phyloP scores from a whole-genome alignment of 2,797 vertebrate genomes.

The Gymnothorax reevesii region DNA sequence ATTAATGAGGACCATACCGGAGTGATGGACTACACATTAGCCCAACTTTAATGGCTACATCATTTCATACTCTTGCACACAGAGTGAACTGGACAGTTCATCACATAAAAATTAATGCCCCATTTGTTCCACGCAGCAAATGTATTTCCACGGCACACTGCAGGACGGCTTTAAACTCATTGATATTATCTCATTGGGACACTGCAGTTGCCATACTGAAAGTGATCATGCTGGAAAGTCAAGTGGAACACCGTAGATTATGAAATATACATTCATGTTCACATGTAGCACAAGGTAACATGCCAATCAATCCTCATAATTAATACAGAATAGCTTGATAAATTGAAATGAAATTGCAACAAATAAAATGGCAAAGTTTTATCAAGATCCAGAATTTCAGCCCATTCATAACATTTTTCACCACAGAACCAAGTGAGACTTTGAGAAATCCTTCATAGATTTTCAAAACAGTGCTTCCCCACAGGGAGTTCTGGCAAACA shows the following conservation, averaged over 20 bases:
- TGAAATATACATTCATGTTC: background rate
- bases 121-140: background rate
- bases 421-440: too few relatives aligned
- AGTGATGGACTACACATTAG: background rate
- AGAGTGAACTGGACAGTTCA: background rate
- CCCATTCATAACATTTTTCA: too few relatives aligned
- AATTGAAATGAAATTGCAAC: background rate
- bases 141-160: background rate
- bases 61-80: background rate
- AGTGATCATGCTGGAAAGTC: background rate
- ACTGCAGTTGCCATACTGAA: background rate
- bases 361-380: background rate
- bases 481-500: constrained; percentile 34
- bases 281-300: background rate
- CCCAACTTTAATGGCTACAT: background rate
- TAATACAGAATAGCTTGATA: background rate
- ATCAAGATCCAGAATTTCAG: background rate
- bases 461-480: too few relatives aligned
- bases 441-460: too few relatives aligned
- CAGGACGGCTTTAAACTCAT: background rate
- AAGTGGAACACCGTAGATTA: background rate
- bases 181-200: background rate
- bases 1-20: background rate
- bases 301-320: background rate
- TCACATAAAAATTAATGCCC: background rate